Conservation (phyloP, 2,888 invertebrate genomes). For the Drosophila parthenogenetica region DNA sequence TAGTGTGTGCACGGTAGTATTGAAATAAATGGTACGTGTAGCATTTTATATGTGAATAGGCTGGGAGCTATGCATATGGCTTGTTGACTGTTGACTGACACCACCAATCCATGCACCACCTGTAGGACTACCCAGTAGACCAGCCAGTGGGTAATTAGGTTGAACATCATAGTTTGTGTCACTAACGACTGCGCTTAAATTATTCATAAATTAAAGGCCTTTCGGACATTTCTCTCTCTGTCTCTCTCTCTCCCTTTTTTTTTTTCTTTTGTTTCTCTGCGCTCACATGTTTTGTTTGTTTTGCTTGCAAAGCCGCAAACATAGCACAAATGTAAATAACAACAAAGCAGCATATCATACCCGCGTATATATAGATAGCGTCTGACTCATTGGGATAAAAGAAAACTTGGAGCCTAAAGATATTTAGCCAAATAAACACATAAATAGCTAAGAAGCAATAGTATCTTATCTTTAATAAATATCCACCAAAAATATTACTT, state of each 20-base stretch:
- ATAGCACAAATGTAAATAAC: conserved; percentile 63
- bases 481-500: not conserved
- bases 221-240: conserved; percentile 22
- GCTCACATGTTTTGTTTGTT: conserved; percentile 22
- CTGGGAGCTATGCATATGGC: conserved; percentile 23
- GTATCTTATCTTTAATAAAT: conserved; percentile 1
- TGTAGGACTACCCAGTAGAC: not conserved
- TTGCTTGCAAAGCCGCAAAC: conserved; percentile 63
- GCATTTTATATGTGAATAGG: conserved; percentile 36
- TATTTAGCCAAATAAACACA: conserved; percentile 14
- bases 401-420: conserved; percentile 23
- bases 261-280: not conserved
- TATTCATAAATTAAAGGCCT: conserved; percentile 67
- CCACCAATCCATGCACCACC: not conserved
- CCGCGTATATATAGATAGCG: conserved; percentile 3
- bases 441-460: not conserved
- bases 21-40: not conserved
- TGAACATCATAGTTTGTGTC: conserved; percentile 47
- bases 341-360: conserved; percentile 6
- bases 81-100: conserved; percentile 52
- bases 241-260: conserved; percentile 4
- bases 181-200: conserved; percentile 69
- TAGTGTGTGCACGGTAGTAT: conserved; percentile 1
- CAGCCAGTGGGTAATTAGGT: conserved; percentile 64
- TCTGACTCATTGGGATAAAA: conserved; percentile 22